A percentile compares a stretch with the other conserved stretches of the same genome.
phyloP scores from a whole-genome alignment of 2,888 invertebrate genomes.

The Phortica magna region DNA sequence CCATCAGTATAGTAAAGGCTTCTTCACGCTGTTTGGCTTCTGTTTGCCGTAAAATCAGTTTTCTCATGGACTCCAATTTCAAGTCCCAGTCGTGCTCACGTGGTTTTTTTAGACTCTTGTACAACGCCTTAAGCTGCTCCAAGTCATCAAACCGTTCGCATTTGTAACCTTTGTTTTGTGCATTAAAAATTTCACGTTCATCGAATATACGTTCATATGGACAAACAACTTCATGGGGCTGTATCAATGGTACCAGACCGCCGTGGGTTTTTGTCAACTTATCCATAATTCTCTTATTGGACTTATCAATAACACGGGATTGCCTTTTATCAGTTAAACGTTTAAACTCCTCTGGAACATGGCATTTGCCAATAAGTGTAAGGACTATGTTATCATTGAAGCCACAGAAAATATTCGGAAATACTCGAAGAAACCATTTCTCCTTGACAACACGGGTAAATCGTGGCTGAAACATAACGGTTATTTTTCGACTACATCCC shows the following conservation, averaged over 20 bases:
- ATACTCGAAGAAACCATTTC: conserved; percentile 55
- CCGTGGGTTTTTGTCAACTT: conserved; percentile 46
- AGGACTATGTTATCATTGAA: conserved; percentile 44
- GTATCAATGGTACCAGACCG: conserved; percentile 48
- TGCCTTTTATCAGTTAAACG: conserved; percentile 44
- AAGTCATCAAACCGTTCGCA: conserved; percentile 69
- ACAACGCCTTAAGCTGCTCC: conserved; percentile 55
- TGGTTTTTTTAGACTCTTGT: conserved; percentile 56
- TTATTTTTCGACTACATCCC: conserved; percentile 54
- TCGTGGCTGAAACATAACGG: conserved; percentile 60
- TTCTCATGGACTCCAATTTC: conserved; percentile 54
- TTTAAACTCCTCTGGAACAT: conserved; percentile 52
- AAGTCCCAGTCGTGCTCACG: conserved; percentile 65
- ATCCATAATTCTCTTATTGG: conserved; percentile 45
- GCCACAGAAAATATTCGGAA: conserved; percentile 56
- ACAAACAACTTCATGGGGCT: conserved; percentile 51
- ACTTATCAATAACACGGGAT: conserved; percentile 49
- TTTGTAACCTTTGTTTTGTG: conserved; percentile 59
- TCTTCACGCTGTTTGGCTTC: conserved; percentile 43
- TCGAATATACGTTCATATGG: conserved; percentile 64
- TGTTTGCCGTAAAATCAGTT: conserved; percentile 50
- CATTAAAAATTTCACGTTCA: conserved; percentile 68
- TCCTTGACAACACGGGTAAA: conserved; percentile 46
- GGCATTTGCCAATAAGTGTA: conserved; percentile 58
- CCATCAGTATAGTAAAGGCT: conserved; percentile 47